phyloP scores from a whole-genome alignment of 2,888 invertebrate genomes.

The Cenopis cana region DNA sequence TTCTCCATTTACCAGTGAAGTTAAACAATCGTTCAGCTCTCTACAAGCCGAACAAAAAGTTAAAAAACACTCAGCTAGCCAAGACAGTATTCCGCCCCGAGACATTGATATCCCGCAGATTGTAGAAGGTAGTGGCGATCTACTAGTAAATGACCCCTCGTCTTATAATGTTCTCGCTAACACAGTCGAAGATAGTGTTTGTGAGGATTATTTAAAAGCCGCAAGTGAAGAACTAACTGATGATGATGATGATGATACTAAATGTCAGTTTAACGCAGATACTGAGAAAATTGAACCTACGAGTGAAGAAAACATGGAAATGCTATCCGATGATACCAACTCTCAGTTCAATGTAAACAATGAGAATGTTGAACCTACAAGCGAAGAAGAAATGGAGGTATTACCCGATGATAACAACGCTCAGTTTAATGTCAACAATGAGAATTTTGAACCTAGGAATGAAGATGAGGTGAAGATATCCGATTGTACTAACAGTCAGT shows the following conservation, averaged over 20 bases:
- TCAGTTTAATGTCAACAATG: not conserved
- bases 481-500: not conserved
- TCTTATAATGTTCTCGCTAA: not conserved
- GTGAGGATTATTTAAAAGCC: not conserved
- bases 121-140: not conserved
- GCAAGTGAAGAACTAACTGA: not conserved
- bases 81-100: not conserved
- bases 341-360: not conserved
- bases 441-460: not conserved
- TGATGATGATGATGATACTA: not conserved
- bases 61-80: slow-evolving; percentile 2
- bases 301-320: not conserved
- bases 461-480: not conserved
- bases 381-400: not conserved
- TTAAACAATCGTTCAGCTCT: slow-evolving; percentile 52
- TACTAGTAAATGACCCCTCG: not conserved
- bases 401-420: not conserved
- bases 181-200: not conserved
- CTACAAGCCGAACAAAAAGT: slow-evolving; percentile 36
- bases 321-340: too few species aligned
- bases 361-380: not conserved
- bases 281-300: not conserved
- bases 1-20: slow-evolving; percentile 62
- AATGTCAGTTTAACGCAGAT: not conserved
- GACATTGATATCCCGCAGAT: not conserved